These are phyloP conservation scores for Pterois miles DNA, from an alignment of 2,797 vertebrate species.

Conservation along the genomic window DNA sequence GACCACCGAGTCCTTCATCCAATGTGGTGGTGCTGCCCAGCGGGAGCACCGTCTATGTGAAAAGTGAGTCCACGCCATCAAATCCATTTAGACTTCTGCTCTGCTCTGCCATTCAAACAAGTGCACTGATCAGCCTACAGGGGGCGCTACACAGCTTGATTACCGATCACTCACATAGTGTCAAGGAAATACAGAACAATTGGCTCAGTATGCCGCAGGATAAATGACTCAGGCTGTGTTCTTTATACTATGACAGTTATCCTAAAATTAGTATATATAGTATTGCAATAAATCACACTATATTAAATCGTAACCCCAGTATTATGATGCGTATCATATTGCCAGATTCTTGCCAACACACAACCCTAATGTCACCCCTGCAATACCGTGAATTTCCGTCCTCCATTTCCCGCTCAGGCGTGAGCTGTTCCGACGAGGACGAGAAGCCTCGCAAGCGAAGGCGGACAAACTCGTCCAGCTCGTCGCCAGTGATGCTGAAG, in stretches of 20 bases:
- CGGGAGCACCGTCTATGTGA: conserved; percentile 96
- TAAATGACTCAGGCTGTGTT: not conserved
- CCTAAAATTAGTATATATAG: too few species aligned
- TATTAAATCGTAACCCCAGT: too few species aligned
- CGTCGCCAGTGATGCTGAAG: conserved; percentile 94
- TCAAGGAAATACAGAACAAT: not conserved
- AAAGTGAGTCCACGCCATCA: conserved; percentile 85
- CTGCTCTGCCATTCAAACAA: not conserved
- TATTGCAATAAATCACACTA: too few species aligned
- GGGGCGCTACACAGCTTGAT: not conserved
- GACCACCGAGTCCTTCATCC: conserved; percentile 95
- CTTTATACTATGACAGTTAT: too few species aligned
- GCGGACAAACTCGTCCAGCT: conserved; percentile 96
- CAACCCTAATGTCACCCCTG: not conserved
- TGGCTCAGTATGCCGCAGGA: not conserved
- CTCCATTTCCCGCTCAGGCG: conserved; percentile 79
- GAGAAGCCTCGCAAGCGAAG: conserved; percentile 98
- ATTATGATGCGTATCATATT: not conserved
- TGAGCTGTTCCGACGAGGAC: conserved; percentile 98
- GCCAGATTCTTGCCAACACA: not conserved
- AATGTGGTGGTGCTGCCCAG: conserved; percentile 97
- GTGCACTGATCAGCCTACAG: not conserved
- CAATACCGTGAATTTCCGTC: not conserved
- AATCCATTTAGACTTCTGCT: not conserved
- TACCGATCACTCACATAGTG: not conserved